Evolutionary conservation across 2,888 invertebrate species (phyloP).

Genomic region (Hydriomena furcata): DNA sequence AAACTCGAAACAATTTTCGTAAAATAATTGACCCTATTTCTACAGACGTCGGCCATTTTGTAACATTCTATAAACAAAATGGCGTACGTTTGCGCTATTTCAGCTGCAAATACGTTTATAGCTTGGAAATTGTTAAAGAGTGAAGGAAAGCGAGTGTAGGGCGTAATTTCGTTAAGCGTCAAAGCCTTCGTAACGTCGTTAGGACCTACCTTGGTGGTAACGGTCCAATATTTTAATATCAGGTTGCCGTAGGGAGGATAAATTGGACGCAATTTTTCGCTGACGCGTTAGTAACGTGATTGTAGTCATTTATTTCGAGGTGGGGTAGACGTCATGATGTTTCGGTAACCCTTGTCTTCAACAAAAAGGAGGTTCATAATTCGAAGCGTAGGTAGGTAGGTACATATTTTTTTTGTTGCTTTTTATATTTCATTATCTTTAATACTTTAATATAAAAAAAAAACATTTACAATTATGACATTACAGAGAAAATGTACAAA

Average conservation of each 20-base stretch:
- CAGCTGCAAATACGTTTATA: conserved; percentile 6
- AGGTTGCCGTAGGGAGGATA: conserved; percentile 5
- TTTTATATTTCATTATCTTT: too few species aligned
- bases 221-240: conserved; percentile 19
- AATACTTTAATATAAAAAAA: too few species aligned
- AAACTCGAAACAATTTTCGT: too few species aligned
- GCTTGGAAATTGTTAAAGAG: conserved; percentile 8
- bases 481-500: too few species aligned
- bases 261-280: conserved; percentile 7
- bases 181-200: conserved; percentile 19
- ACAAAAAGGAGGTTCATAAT: background rate
- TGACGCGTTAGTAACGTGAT: background rate
- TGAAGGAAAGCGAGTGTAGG: conserved; percentile 4
- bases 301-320: conserved; percentile 1
- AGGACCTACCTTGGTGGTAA: conserved; percentile 10
- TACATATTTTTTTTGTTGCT: too few species aligned
- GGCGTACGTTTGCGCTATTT: too few species aligned
- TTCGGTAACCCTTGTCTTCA: background rate
- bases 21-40: too few species aligned
- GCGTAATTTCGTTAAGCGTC: conserved; percentile 15
- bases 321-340: background rate
- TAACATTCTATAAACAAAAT: too few species aligned
- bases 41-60: too few species aligned
- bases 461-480: too few species aligned
- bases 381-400: too few species aligned